phyloP scores from a whole-genome alignment of 2,113 vertebrate genomes.

The Chinchilla lanigera region DNA sequence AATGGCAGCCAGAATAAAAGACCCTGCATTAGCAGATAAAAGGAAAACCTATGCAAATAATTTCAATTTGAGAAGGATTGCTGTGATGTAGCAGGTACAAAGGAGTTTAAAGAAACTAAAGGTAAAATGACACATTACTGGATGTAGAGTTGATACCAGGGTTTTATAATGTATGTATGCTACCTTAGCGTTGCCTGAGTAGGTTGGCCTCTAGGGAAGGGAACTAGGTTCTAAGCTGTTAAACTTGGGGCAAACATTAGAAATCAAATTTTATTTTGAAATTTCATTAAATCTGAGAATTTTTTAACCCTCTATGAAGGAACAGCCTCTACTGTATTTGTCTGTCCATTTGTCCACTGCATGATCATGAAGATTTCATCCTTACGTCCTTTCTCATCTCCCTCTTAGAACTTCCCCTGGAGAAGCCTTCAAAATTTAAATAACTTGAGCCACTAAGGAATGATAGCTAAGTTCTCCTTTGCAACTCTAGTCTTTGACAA shows the following conservation, averaged over 20 bases:
- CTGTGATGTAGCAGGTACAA: background rate
- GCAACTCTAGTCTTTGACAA: background rate
- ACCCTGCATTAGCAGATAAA: background rate
- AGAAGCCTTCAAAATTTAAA: background rate
- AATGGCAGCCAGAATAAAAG: background rate
- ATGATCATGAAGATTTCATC: background rate
- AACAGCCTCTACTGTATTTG: background rate
- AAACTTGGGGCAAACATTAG: background rate
- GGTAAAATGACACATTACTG: background rate
- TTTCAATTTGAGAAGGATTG: background rate
- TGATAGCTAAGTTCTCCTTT: background rate
- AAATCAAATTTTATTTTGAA: background rate
- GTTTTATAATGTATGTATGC: background rate
- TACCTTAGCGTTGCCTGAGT: fast-evolving
- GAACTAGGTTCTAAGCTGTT: background rate
- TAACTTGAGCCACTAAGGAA: background rate
- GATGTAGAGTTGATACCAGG: background rate
- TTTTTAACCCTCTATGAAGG: background rate
- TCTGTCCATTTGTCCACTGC: background rate
- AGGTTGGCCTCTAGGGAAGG: background rate
- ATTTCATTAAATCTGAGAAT: background rate
- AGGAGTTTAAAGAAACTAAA: background rate
- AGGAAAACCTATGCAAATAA: background rate
- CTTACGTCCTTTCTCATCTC: background rate
- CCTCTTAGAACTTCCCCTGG: fast-evolving